Conservation (phyloP, 2,797 vertebrate genomes). For the Sibirionetta formosa region DNA sequence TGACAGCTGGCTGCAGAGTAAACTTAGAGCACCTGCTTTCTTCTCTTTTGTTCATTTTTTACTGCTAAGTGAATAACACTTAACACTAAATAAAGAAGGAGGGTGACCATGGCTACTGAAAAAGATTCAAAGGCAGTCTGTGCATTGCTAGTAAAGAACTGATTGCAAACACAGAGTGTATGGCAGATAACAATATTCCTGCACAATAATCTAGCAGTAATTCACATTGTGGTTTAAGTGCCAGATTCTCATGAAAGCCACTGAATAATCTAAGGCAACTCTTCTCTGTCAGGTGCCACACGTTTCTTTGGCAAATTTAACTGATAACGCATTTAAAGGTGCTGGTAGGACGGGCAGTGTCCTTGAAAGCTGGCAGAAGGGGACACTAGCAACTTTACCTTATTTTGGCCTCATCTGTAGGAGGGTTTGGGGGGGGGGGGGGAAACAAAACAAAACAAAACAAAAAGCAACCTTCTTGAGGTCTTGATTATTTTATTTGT, state of each 20-base stretch:
- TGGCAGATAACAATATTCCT: conserved; percentile 83
- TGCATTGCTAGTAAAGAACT: conserved; percentile 25
- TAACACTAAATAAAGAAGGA: conserved; percentile 89
- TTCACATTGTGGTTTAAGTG: conserved; percentile 60
- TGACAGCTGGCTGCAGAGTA: conserved; percentile 77
- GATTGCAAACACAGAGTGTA: conserved; percentile 72
- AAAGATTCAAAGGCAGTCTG: conserved; percentile 76
- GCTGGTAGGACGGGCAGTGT: neutral
- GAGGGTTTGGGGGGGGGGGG: neutral
- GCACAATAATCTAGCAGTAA: conserved; percentile 65
- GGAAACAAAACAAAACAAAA: neutral
- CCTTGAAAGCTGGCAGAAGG: conserved; percentile 59
- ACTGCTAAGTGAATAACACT: conserved; percentile 87
- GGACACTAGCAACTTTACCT: conserved; percentile 4
- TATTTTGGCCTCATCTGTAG: conserved; percentile 48
- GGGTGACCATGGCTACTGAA: conserved; percentile 83
- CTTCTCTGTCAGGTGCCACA: neutral
- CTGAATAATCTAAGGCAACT: conserved; percentile 51
- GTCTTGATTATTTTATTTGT: conserved; percentile 80
- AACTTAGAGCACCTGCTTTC: conserved; percentile 83
- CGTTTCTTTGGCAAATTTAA: conserved; percentile 41
- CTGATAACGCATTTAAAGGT: neutral
- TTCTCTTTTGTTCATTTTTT: conserved; percentile 76
- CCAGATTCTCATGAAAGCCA: conserved; percentile 51
- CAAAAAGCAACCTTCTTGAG: conserved; percentile 37